A percentile compares a stretch with the other conserved stretches of the same genome.
These are phyloP conservation scores for Hemiprocne comata DNA, from an alignment of 2,113 vertebrate genomes.

Conservation along the genomic window DNA sequence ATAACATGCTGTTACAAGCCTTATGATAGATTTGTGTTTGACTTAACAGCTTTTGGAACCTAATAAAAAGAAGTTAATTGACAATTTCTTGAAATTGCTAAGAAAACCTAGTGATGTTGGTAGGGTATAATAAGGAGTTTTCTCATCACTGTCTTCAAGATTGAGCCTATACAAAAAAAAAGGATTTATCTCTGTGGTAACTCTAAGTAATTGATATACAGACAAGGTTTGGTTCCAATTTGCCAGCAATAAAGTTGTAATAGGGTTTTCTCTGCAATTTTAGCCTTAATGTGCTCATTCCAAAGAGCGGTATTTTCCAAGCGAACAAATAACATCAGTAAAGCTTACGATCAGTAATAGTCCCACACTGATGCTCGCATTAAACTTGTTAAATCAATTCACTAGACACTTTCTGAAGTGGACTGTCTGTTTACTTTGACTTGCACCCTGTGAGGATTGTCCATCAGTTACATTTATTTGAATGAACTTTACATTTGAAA, in stretches of 20 bases:
- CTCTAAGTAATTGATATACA: constrained; percentile 98
- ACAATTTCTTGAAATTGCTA: constrained; percentile 95
- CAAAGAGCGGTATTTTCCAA: constrained; percentile 94
- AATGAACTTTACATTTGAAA: constrained; percentile 83
- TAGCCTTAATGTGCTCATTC: constrained; percentile 96
- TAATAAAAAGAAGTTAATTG: constrained; percentile 95
- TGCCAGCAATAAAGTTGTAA: constrained; percentile 98
- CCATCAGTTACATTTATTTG: constrained; percentile 82
- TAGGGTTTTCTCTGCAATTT: constrained; percentile 97
- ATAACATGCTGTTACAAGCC: constrained; percentile 83
- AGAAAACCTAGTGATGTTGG: constrained; percentile 87
- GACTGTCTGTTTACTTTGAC: constrained; percentile 88
- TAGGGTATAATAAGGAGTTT: constrained; percentile 90
- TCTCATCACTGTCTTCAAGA: constrained; percentile 92
- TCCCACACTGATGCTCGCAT: constrained; percentile 90
- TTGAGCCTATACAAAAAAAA: constrained; percentile 87
- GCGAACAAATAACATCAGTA: constrained; percentile 96
- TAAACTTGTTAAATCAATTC: constrained; percentile 97
- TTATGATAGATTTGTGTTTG: constrained; percentile 86
- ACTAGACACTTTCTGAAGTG: constrained; percentile 90
- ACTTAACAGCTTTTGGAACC: constrained; percentile 88
- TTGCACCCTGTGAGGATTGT: constrained; percentile 80
- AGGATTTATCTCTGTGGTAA: constrained; percentile 95
- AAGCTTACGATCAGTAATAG: constrained; percentile 95
- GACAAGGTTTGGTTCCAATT: constrained; percentile 97